phyloP scores from a whole-genome alignment of 2,797 vertebrate genomes.

The Liparis tanakae region DNA sequence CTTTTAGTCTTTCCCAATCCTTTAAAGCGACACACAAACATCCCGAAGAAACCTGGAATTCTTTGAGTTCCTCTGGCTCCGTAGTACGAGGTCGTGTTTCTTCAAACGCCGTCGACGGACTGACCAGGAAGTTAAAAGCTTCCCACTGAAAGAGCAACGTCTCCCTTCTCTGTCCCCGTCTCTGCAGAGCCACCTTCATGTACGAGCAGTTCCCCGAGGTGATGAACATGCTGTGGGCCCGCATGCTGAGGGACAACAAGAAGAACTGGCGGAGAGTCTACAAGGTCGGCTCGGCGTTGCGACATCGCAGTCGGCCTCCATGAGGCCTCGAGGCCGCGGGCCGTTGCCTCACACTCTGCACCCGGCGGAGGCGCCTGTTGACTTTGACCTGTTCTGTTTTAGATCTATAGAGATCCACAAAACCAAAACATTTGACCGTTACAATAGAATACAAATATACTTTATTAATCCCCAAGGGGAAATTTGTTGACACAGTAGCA shows the following conservation, averaged over 20 bases:
- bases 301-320: background rate
- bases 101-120: background rate
- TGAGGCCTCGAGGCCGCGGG: background rate
- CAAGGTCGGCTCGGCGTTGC: slow-evolving; percentile 85
- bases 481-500: no score
- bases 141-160: background rate
- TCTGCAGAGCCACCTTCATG: slow-evolving; percentile 90
- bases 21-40: background rate
- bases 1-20: background rate
- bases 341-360: background rate
- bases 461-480: no score
- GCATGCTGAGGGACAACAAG: slow-evolving; percentile 99
- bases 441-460: no score
- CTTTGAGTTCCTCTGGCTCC: background rate
- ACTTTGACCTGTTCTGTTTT: background rate
- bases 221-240: slow-evolving; percentile 99
- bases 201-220: slow-evolving; percentile 99
- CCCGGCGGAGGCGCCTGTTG: slow-evolving; percentile 5
- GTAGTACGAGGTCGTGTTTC: background rate
- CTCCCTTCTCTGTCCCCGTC: slow-evolving; percentile 24
- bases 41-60: slow-evolving; percentile 1
- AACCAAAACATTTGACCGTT: background rate
- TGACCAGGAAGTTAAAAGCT: background rate
- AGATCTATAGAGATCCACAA: background rate
- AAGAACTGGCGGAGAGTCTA: slow-evolving; percentile 99